A percentile compares a stretch with the other conserved stretches of the same genome.
These are phyloP conservation scores for Rhombomys opimus DNA, from an alignment of 2,113 vertebrate genomes.

Conservation along the genomic window DNA sequence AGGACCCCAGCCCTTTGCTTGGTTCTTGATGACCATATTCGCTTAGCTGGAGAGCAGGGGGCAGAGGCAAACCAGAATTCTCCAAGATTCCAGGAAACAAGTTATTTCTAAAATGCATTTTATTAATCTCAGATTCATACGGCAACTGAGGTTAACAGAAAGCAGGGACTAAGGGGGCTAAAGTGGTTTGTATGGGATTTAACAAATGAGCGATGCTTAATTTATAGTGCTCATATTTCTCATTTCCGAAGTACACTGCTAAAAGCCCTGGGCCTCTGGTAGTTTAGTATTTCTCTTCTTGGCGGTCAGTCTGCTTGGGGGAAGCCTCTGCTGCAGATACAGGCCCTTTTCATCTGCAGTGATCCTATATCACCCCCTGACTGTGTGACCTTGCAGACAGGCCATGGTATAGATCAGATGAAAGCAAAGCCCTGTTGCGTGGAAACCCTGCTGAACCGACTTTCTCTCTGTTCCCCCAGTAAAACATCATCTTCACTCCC, in stretches of 20 bases:
- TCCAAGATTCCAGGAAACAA: slow-evolving; percentile 44
- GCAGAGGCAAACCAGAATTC: slow-evolving; percentile 23
- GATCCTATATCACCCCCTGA: background rate
- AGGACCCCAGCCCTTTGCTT: background rate
- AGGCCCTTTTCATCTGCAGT: slow-evolving; percentile 24
- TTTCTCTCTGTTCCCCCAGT: background rate
- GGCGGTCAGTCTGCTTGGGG: slow-evolving; percentile 28
- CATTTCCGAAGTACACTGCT: slow-evolving; percentile 38
- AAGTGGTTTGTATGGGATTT: background rate
- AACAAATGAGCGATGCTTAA: slow-evolving; percentile 45
- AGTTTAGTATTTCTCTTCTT: slow-evolving; percentile 64
- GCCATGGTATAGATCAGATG: background rate
- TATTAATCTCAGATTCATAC: background rate
- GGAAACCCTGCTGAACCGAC: background rate
- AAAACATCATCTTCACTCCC: background rate
- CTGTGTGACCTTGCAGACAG: slow-evolving; percentile 43
- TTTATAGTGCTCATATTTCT: slow-evolving; percentile 34
- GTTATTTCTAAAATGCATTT: slow-evolving; percentile 9
- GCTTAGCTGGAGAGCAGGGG: background rate
- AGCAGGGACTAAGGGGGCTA: background rate
- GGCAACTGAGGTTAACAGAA: background rate
- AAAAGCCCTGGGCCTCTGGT: slow-evolving; percentile 44
- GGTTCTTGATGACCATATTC: background rate
- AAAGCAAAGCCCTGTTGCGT: background rate
- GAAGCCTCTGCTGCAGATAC: slow-evolving; percentile 38